A percentile compares a stretch with the other conserved stretches of the same genome.
Evolutionary conservation across 1,140 invertebrate genomes (phyloP).

Genomic region (Venturia canescens): DNA sequence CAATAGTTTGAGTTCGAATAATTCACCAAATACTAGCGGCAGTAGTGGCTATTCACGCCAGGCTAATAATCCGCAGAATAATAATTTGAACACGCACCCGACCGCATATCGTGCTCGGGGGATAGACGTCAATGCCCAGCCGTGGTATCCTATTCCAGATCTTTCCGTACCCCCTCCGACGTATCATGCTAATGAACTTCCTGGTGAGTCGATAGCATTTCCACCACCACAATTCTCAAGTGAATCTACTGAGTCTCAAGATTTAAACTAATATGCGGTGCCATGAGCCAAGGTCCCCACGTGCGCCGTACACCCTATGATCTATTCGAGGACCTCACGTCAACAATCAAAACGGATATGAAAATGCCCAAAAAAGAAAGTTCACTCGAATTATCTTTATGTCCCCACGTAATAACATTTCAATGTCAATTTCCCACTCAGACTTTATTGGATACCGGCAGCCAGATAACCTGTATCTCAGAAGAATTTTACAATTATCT

Average conservation of each 20-base stretch:
- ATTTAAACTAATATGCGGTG: constrained; percentile 27
- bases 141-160: neutral
- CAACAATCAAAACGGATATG: neutral
- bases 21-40: neutral
- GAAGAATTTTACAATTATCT: constrained; percentile 47
- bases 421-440: neutral
- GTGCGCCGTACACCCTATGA: constrained; percentile 1
- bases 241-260: too few species aligned
- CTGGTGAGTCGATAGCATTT: too few species aligned
- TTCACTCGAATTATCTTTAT: neutral
- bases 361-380: neutral
- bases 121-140: neutral
- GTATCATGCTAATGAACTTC: too few species aligned
- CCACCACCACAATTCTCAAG: too few species aligned
- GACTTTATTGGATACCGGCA: constrained; percentile 52
- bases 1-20: neutral
- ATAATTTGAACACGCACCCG: too few species aligned
- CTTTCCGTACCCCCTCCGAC: neutral
- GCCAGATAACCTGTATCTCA: constrained; percentile 54
- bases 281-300: neutral
- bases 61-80: neutral
- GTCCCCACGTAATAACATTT: neutral
- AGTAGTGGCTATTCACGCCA: neutral
- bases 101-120: constrained; percentile 1
- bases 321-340: constrained; percentile 19